Evolutionary conservation across 2,888 invertebrate genomes (phyloP).

Genomic region (Gandaritis pyraliata): DNA sequence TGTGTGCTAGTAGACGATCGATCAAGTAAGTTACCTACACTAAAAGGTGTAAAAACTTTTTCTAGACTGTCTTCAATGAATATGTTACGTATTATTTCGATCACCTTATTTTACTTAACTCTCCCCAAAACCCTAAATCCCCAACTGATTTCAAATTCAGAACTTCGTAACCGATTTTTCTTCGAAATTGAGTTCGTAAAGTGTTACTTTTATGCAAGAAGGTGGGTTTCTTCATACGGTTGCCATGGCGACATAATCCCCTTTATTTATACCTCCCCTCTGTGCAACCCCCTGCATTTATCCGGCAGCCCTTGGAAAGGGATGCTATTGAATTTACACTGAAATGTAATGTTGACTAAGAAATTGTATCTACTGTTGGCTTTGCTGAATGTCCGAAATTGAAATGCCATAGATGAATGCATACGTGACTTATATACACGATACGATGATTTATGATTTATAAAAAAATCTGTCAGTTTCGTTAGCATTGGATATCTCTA

Average conservation of each 20-base stretch:
- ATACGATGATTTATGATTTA: too few relatives aligned
- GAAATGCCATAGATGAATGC: too few relatives aligned
- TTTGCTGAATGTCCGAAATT: too few relatives aligned
- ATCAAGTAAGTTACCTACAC: too few relatives aligned
- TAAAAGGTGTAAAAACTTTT: too few relatives aligned
- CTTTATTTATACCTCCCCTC: slow-evolving; percentile 73
- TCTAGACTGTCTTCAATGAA: too few relatives aligned
- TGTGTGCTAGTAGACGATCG: too few relatives aligned
- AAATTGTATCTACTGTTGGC: too few relatives aligned
- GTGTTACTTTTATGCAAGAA: slow-evolving; percentile 65
- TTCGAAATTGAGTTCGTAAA: slow-evolving; percentile 47
- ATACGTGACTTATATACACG: too few relatives aligned
- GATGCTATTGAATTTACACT: slow-evolving; percentile 57
- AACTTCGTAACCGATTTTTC: slow-evolving; percentile 27
- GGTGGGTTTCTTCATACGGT: slow-evolving; percentile 55
- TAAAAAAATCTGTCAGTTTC: too few relatives aligned
- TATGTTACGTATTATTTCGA: background rate
- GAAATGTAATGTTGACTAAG: slow-evolving; percentile 41
- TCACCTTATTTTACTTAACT: background rate
- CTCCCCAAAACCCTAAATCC: slow-evolving; percentile 6
- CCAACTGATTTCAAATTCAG: slow-evolving; percentile 12
- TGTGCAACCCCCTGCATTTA: slow-evolving; percentile 55
- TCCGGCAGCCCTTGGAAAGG: slow-evolving; percentile 51
- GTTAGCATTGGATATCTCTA: too few relatives aligned
- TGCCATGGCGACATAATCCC: slow-evolving; percentile 71